Evolutionary conservation across 1,140 invertebrate genomes (phyloP).

Genomic region (Sycobia sp.): DNA sequence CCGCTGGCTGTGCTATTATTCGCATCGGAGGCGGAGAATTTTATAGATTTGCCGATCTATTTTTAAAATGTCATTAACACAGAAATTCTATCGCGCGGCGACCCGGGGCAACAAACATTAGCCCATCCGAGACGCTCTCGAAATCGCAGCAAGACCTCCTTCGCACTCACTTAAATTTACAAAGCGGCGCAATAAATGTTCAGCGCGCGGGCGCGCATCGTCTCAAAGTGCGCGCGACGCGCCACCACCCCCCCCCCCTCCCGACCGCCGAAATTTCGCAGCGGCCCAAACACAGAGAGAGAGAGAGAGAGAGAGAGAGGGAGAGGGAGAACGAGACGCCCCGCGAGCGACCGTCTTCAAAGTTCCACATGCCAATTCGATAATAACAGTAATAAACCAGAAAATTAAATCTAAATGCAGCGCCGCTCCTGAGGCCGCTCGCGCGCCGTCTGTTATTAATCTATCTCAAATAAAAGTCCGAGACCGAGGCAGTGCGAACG

Average conservation of each 20-base stretch:
- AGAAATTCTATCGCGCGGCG: slow-evolving; percentile 34
- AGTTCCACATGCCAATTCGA: slow-evolving; percentile 27
- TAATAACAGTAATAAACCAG: slow-evolving; percentile 26
- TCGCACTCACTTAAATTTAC: slow-evolving; percentile 37
- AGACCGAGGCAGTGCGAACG: slow-evolving; percentile 27
- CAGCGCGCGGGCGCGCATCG: neutral
- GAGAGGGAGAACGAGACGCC: too few species aligned
- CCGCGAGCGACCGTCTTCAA: neutral
- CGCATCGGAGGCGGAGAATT: slow-evolving; percentile 29
- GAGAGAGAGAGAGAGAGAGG: too few species aligned
- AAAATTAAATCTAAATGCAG: slow-evolving; percentile 25
- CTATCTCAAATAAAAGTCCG: slow-evolving; percentile 20
- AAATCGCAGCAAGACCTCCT: slow-evolving; percentile 26
- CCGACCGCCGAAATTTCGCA: neutral
- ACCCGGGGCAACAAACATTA: slow-evolving; percentile 30
- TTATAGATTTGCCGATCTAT: slow-evolving; percentile 34
- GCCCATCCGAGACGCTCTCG: slow-evolving; percentile 10
- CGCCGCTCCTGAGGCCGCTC: neutral
- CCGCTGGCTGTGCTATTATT: slow-evolving; percentile 23
- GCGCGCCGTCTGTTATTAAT: slow-evolving; percentile 19
- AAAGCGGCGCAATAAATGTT: slow-evolving; percentile 32
- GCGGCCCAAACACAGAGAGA: neutral
- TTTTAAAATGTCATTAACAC: slow-evolving; percentile 33
- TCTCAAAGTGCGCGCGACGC: too few species aligned
- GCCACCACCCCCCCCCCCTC: too few species aligned